phyloP scores from a whole-genome alignment of 2,797 vertebrate genomes.

The Pangasius mekongensis region DNA sequence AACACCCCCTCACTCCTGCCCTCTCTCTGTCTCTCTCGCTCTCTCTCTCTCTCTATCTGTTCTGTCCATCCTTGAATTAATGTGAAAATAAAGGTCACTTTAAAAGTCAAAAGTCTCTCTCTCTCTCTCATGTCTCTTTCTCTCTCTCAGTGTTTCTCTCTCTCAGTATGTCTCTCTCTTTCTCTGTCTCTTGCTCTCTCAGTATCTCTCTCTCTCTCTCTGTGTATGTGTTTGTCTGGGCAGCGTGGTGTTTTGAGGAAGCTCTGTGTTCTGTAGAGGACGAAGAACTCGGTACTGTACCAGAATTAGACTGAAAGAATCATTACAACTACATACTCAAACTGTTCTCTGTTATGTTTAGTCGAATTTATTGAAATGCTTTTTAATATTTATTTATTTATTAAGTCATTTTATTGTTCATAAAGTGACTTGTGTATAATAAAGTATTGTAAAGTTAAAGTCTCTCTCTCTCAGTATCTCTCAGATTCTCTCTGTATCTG shows the following conservation, averaged over 20 bases:
- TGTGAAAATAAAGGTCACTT: slow-evolving; percentile 1
- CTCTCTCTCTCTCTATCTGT: neutral
- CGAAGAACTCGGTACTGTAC: too few species aligned
- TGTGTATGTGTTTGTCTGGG: neutral
- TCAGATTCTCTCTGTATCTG: neutral
- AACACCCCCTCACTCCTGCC: neutral
- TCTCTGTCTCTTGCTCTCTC: too few species aligned
- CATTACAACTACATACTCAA: too few species aligned
- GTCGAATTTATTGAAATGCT: too few species aligned
- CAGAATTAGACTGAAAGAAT: too few species aligned
- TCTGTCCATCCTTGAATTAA: neutral
- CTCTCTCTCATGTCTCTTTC: neutral
- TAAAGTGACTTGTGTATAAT: too few species aligned
- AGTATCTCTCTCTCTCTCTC: neutral
- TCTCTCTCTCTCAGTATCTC: neutral
- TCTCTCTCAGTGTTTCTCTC: neutral
- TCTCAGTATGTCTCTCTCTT: neutral
- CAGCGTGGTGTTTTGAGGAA: too few species aligned
- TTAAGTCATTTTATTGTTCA: too few species aligned
- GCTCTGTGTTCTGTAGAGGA: too few species aligned
- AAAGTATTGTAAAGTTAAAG: neutral
- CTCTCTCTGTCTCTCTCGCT: neutral
- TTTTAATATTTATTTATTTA: too few species aligned
- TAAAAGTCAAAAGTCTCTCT: neutral
- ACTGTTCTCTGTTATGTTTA: too few species aligned